phyloP scores from a whole-genome alignment of 2,888 invertebrate species.

The Dynastes hyllus region DNA sequence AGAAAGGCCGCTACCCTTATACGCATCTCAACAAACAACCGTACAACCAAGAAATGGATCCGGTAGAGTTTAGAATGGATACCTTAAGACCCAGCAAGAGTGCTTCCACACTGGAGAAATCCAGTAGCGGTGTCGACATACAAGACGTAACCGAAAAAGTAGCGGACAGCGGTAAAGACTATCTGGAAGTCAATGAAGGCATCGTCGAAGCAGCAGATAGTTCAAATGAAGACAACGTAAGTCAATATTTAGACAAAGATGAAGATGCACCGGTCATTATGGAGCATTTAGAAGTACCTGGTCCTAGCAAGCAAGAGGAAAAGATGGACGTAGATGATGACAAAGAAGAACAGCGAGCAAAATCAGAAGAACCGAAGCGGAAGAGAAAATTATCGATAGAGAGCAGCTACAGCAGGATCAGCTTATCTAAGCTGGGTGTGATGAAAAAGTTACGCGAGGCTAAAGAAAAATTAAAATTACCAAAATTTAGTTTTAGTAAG shows the following conservation, averaged over 20 bases:
- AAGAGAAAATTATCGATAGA: slow-evolving; percentile 61
- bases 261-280: slow-evolving; percentile 46
- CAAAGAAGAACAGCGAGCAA: slow-evolving; percentile 53
- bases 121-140: slow-evolving; percentile 56
- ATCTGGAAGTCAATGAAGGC: slow-evolving; percentile 48
- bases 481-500: slow-evolving; percentile 57
- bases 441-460: slow-evolving; percentile 65
- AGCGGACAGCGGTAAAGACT: slow-evolving; percentile 43
- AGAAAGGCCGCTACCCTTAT: slow-evolving; percentile 87
- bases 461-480: slow-evolving; percentile 63
- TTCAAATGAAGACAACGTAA: slow-evolving; percentile 67
- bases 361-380: slow-evolving; percentile 60
- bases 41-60: slow-evolving; percentile 70
- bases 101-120: slow-evolving; percentile 60
- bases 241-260: slow-evolving; percentile 70
- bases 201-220: slow-evolving; percentile 66
- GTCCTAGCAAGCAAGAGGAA: slow-evolving; percentile 45
- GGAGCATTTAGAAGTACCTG: slow-evolving; percentile 47
- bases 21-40: slow-evolving; percentile 82
- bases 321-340: slow-evolving; percentile 42
- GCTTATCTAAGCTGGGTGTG: slow-evolving; percentile 59
- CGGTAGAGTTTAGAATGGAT: slow-evolving; percentile 66
- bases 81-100: slow-evolving; percentile 62
- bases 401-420: slow-evolving; percentile 61
- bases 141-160: slow-evolving; percentile 55